phyloP scores from a whole-genome alignment of 2,888 invertebrate species.

The Onthophagus sagittarius region DNA sequence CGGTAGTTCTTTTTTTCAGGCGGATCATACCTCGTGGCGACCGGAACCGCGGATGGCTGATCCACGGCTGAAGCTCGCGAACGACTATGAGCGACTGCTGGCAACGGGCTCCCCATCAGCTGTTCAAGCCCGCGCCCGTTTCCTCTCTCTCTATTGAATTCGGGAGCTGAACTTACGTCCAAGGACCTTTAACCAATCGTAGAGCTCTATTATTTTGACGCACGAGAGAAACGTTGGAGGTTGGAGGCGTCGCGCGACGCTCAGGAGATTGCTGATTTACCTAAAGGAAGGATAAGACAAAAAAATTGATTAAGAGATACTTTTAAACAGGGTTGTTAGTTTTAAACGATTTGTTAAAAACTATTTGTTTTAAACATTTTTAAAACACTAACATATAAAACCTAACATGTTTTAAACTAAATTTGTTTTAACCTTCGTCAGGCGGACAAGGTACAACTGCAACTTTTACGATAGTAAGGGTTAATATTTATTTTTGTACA shows the following conservation, averaged over 20 bases:
- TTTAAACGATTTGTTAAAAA: too few species aligned
- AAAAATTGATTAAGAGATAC: neutral
- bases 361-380: too few species aligned
- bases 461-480: too few species aligned
- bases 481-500: too few species aligned
- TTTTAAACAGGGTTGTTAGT: too few species aligned
- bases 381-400: too few species aligned
- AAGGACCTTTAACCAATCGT: neutral
- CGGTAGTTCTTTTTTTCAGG: neutral
- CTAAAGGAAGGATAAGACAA: neutral
- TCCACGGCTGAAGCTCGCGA: neutral
- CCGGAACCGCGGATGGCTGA: neutral
- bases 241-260: neutral
- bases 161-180: neutral
- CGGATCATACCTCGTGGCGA: neutral
- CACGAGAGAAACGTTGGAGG: neutral
- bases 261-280: neutral
- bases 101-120: neutral
- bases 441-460: too few species aligned
- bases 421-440: too few species aligned
- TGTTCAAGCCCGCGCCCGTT: neutral
- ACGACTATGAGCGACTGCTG: neutral
- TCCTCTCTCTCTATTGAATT: neutral
- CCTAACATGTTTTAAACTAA: too few species aligned
- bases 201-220: neutral